These are phyloP conservation scores for Epinephelus cyanopodus DNA, from an alignment of 2,113 vertebrate species.

Conservation along the genomic window DNA sequence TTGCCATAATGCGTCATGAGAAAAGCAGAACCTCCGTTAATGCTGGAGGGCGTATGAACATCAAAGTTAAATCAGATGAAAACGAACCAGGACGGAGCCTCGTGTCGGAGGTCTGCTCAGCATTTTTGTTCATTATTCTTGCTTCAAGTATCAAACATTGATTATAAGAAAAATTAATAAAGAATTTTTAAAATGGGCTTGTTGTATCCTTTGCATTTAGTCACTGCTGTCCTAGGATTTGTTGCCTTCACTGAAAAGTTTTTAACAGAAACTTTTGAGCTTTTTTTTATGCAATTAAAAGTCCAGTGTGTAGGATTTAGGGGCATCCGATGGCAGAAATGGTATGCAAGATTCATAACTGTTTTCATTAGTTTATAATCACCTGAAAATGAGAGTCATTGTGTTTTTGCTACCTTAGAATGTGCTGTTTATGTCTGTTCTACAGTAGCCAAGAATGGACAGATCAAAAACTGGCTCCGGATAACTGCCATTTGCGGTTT, in stretches of 20 bases:
- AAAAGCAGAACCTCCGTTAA: slow-evolving; percentile 64
- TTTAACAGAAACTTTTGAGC: background rate
- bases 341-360: too few species aligned
- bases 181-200: slow-evolving; percentile 76
- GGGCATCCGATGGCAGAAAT: too few species aligned
- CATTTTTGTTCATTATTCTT: slow-evolving; percentile 80
- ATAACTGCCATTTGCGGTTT: too few species aligned
- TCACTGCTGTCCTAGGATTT: background rate
- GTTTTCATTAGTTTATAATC: too few species aligned
- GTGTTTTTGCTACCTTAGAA: too few species aligned
- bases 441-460: too few species aligned
- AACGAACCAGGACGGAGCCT: slow-evolving; percentile 61
- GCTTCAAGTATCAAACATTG: slow-evolving; percentile 84
- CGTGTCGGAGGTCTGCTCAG: slow-evolving; percentile 69
- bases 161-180: slow-evolving; percentile 84
- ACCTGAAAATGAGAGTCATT: too few species aligned
- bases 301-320: too few species aligned
- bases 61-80: slow-evolving; percentile 57
- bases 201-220: background rate
- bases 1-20: slow-evolving; percentile 73
- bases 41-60: slow-evolving; percentile 52
- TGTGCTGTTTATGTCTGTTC: too few species aligned
- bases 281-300: background rate
- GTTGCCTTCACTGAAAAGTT: background rate
- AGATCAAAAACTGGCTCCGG: too few species aligned